phyloP scores from a whole-genome alignment of 1,140 invertebrate genomes.

The Lordiphosa clarofinis region DNA sequence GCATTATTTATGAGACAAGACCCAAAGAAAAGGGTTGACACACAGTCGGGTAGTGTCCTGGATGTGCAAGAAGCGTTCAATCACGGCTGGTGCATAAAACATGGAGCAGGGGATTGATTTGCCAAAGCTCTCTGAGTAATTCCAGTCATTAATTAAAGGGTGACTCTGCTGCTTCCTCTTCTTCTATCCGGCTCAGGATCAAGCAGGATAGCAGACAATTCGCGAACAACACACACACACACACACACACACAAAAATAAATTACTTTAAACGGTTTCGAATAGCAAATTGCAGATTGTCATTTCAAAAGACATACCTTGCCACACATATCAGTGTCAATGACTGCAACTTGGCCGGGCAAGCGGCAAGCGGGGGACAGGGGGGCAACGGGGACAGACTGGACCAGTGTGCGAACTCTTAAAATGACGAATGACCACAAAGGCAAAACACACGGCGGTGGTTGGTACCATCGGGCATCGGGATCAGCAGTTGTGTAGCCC shows the following conservation, averaged over 20 bases:
- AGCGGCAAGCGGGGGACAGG: conserved; percentile 10
- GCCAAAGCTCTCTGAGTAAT: conserved; percentile 13
- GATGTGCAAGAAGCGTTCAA: conserved; percentile 18
- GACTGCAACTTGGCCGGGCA: conserved; percentile 15
- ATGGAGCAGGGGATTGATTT: conserved; percentile 36
- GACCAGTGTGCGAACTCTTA: conserved; percentile 42
- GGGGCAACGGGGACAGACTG: conserved; percentile 5
- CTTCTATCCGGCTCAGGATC: conserved; percentile 4
- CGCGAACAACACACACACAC: conserved; percentile 15
- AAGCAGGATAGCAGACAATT: conserved; percentile 14
- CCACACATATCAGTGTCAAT: conserved; percentile 71
- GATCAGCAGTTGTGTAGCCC: conserved; percentile 51
- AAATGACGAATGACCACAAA: conserved; percentile 74
- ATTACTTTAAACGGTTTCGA: conserved; percentile 74
- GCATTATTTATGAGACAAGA: conserved; percentile 54
- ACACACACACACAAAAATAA: conserved; percentile 37
- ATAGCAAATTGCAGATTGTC: conserved; percentile 73
- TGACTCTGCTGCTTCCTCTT: conserved; percentile 2
- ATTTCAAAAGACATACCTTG: conserved; percentile 70
- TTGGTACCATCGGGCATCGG: conserved; percentile 49
- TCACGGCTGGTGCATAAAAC: conserved; percentile 18
- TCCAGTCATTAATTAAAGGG: conserved; percentile 63
- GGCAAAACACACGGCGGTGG: conserved; percentile 28
- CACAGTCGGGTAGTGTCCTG: background rate
- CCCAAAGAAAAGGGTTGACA: conserved; percentile 61